Evolutionary conservation across 2,113 vertebrate species (phyloP).

Genomic region (Perca fluviatilis): DNA sequence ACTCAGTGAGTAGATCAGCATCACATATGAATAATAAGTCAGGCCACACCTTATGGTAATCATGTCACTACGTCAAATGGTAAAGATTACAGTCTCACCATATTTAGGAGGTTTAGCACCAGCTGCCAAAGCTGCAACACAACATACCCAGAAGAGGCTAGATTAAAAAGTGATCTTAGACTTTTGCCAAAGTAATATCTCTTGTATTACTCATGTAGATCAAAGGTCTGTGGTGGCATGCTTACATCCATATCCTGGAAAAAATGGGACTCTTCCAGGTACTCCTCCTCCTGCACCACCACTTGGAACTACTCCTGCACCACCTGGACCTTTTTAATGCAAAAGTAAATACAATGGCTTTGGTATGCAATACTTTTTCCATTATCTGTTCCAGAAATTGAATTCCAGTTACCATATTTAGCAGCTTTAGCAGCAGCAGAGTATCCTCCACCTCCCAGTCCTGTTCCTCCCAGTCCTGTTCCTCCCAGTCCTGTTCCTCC

Average conservation of each 20-base stretch:
- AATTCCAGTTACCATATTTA: constrained; percentile 68
- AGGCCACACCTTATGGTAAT: background rate
- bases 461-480: background rate
- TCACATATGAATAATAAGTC: background rate
- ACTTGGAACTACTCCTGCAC: constrained; percentile 45
- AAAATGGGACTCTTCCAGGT: constrained; percentile 49
- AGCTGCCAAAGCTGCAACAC: constrained; percentile 57
- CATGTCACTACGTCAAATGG: background rate
- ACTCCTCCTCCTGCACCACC: constrained; percentile 40
- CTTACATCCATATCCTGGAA: constrained; percentile 77
- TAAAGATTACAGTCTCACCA: constrained; percentile 58
- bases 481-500: background rate
- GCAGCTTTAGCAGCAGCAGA: constrained; percentile 71
- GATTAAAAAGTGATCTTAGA: constrained; percentile 4
- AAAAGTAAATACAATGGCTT: background rate
- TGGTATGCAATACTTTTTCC: background rate
- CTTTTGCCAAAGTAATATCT: background rate
- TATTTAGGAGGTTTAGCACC: constrained; percentile 72
- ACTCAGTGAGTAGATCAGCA: background rate
- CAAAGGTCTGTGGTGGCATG: background rate
- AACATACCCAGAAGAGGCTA: constrained; percentile 1
- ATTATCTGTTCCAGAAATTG: background rate
- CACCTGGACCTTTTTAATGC: constrained; percentile 48
- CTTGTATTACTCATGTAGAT: background rate
- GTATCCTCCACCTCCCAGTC: constrained; percentile 27